Evolutionary conservation across 2,113 vertebrate genomes (phyloP), one percentile per base, ranked within the genome.

Genomic region (Haemorhous mexicanus): DNA sequence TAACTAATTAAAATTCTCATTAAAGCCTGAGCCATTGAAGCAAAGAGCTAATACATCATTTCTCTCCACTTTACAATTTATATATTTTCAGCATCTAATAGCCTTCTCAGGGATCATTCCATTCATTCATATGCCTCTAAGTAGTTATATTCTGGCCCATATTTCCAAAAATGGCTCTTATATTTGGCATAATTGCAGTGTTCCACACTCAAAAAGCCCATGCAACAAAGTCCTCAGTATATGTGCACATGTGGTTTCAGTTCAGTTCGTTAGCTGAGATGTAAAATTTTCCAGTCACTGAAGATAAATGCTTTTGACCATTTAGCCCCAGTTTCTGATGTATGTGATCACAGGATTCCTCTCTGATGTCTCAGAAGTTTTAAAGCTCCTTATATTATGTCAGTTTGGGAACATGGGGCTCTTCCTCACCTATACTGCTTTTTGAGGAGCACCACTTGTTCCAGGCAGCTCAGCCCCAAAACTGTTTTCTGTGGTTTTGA

Each of bases 1-100:
- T 82, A 89, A 20, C 91, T 96, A 94, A 95, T 95, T 95, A 95
- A 95, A 95, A 73, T 79, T 84, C 84, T 94, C 37, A 87, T 95
- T 97, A 87, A 94, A 79, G 41, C 84, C 61, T 85, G 74, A 91
- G 63, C 53, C 66, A 39, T 72, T 91, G 93, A 93, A 95, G 93
- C 87, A 89, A 87, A 95, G 74, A 91, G 49, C 66, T 88, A 79
- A 50, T 94, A 69, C 61, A 95, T 95, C 28, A 95, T 87, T 91
- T 87, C 61, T 96, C 52, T 75, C 53, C 1, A 7, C 41, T 89
- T 95, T 64, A 87, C 52, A 87, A 69, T 95, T 91, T 94, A 79
- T 96, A 4, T 87, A 82, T 84, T 95, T 95, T 93, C 58, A 79
- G 19, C 58, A 61, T 84, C 77, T 93, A 93, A 92, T 87, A 82